phyloP scores from a whole-genome alignment of 2,797 vertebrate genomes.

The Micrastur ruficollis region DNA sequence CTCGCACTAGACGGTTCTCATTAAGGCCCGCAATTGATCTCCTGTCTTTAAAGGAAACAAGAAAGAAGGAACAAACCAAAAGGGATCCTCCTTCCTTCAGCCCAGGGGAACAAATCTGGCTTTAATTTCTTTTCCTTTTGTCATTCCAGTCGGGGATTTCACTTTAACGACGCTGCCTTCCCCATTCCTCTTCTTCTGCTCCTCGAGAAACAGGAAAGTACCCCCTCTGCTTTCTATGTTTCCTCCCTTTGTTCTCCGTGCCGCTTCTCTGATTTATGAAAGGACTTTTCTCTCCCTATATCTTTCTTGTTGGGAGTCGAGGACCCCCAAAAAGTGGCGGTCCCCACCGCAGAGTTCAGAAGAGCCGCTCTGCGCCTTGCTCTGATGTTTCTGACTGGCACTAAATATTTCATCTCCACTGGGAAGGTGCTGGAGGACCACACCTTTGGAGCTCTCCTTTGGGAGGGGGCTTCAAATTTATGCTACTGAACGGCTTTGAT shows the following conservation, averaged over 20 bases:
- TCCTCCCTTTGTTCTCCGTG: conserved; percentile 40
- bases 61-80: conserved; percentile 45
- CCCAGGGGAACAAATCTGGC: conserved; percentile 50
- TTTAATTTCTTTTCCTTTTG: conserved; percentile 54
- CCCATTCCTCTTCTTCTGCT: neutral
- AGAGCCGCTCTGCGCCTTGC: neutral
- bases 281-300: neutral
- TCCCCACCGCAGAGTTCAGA: neutral
- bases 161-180: neutral
- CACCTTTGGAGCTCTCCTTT: neutral
- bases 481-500: neutral
- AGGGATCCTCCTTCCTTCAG: conserved; percentile 53
- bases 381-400: neutral
- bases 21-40: conserved; percentile 24
- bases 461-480: neutral
- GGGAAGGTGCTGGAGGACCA: neutral
- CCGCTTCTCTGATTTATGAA: conserved; percentile 42
- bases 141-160: conserved; percentile 29
- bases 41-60: conserved; percentile 60
- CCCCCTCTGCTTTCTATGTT: conserved; percentile 9
- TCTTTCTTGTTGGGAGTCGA: neutral
- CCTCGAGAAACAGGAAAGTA: conserved; percentile 12
- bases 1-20: conserved; percentile 40
- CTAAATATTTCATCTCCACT: neutral
- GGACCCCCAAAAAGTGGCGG: neutral